These are phyloP conservation scores for Pelagia noctiluca DNA, from an alignment of 30 jellyfish, hydroid and myxozoan genomes.

Conservation along the genomic window DNA sequence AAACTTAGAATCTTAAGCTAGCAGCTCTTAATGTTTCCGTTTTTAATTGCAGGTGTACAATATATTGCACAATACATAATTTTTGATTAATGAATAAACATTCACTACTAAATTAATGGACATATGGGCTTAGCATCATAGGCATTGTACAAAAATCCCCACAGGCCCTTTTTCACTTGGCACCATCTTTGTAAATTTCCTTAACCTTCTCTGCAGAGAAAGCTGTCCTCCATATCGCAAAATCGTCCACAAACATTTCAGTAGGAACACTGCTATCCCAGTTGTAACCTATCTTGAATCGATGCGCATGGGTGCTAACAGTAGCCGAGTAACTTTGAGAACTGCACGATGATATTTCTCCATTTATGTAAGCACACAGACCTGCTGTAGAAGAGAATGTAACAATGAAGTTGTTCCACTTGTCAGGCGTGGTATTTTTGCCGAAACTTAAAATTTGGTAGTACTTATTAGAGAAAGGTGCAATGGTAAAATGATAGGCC, in stretches of 20 bases:
- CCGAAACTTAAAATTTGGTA: neutral
- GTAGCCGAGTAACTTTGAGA: too few relatives aligned
- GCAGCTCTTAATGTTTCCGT: too few relatives aligned
- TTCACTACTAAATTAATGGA: too few relatives aligned
- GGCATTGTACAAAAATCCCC: too few relatives aligned
- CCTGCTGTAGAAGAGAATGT: neutral
- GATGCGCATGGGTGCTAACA: neutral
- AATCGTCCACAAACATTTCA: neutral
- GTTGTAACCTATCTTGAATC: neutral
- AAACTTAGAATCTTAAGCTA: too few relatives aligned
- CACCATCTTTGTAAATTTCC: neutral
- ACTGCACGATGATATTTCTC: neutral
- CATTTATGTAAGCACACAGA: neutral
- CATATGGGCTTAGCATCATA: too few relatives aligned
- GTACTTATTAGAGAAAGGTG: neutral
- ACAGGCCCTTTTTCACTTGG: too few relatives aligned
- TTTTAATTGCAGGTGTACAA: too few relatives aligned
- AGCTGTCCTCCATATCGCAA: neutral
- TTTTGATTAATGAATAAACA: too few relatives aligned
- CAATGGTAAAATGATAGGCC: too few relatives aligned
- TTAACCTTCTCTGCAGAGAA: neutral
- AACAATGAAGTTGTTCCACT: neutral
- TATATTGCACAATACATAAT: too few relatives aligned
- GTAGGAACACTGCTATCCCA: neutral
- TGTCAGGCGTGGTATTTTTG: neutral